Conservation (phyloP, 1,140 invertebrate species). For the Saxidomus purpurata region DNA sequence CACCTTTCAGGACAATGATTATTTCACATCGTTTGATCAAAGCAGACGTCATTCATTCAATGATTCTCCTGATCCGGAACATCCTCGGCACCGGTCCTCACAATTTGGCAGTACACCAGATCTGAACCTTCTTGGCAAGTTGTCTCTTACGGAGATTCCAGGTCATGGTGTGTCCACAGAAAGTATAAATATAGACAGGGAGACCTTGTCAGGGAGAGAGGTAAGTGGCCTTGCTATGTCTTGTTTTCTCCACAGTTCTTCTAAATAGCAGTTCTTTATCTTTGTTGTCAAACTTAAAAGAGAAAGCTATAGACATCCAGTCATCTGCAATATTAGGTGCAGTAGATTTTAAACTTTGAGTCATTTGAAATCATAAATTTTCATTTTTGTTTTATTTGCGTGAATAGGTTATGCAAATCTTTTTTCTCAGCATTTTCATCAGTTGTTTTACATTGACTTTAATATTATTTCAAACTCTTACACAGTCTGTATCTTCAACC, state of each 20-base stretch:
- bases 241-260: too few relatives aligned
- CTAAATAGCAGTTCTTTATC: too few relatives aligned
- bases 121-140: constrained; percentile 75
- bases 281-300: too few relatives aligned
- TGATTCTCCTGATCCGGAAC: constrained; percentile 70
- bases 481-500: constrained; percentile 75
- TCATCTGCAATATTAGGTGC: too few relatives aligned
- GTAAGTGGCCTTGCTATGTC: too few relatives aligned
- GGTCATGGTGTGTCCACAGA: constrained; percentile 72
- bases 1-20: constrained; percentile 79
- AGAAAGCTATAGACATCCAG: too few relatives aligned
- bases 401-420: too few relatives aligned
- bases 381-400: too few relatives aligned
- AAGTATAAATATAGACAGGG: constrained; percentile 81
- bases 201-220: constrained; percentile 82
- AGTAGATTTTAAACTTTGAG: too few relatives aligned
- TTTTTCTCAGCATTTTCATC: too few relatives aligned
- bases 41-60: constrained; percentile 80
- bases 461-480: background rate
- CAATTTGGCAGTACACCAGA: constrained; percentile 83
- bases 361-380: too few relatives aligned
- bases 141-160: constrained; percentile 72
- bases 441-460: too few relatives aligned
- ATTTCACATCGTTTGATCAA: constrained; percentile 79
- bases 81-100: constrained; percentile 57